Conservation (phyloP, 2,888 invertebrate genomes). For the Sphaerophoria rueppellii region DNA sequence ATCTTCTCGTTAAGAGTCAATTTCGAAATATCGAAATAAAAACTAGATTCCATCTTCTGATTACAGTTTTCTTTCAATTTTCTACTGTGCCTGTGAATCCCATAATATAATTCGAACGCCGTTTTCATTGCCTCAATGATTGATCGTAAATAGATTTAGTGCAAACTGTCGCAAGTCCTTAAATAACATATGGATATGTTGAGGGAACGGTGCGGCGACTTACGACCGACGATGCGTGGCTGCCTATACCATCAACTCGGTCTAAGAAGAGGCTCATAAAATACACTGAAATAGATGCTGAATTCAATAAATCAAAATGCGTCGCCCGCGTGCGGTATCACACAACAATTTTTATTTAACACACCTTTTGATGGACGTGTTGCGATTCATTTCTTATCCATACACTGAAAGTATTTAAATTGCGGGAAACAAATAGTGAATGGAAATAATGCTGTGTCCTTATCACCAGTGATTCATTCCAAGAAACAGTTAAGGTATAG, state of each 20-base stretch:
- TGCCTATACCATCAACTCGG: conserved; percentile 29
- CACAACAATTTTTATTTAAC: conserved; percentile 60
- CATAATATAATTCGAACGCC: neutral
- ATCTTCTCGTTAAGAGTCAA: conserved; percentile 50
- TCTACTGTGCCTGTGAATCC: too few relatives aligned
- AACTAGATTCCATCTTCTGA: conserved; percentile 61
- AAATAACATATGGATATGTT: neutral
- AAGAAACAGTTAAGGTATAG: conserved; percentile 22
- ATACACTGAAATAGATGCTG: conserved; percentile 37
- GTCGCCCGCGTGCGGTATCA: conserved; percentile 5
- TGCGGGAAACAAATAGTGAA: conserved; percentile 60
- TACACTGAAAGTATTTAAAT: conserved; percentile 49
- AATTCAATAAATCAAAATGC: conserved; percentile 63
- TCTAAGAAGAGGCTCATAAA: conserved; percentile 47
- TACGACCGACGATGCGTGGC: neutral
- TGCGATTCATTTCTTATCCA: neutral
- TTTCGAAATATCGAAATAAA: conserved; percentile 50
- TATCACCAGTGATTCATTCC: conserved; percentile 69
- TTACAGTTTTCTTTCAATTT: conserved; percentile 1
- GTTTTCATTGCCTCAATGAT: conserved; percentile 35
- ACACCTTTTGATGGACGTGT: conserved; percentile 52
- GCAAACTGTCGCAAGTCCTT: conserved; percentile 63
- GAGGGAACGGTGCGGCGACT: too few relatives aligned
- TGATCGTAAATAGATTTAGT: conserved; percentile 68
- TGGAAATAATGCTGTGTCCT: conserved; percentile 51